Evolutionary conservation across 1,140 invertebrate species (phyloP).

Genomic region (Calosoma granatense): DNA sequence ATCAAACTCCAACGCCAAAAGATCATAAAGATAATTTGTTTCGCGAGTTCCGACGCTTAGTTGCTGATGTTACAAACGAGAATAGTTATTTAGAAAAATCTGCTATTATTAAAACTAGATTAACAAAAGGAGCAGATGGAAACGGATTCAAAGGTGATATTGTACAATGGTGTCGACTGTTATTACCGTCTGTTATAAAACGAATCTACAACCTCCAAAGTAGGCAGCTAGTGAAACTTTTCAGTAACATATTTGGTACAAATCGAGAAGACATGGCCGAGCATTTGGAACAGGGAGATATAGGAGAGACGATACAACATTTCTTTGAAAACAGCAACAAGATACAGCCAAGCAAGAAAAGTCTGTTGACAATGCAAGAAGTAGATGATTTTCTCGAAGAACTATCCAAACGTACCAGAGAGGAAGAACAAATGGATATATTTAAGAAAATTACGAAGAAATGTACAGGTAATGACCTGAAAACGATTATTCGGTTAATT

Average conservation of each 20-base stretch:
- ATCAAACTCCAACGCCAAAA: not conserved
- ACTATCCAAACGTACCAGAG: conserved; percentile 66
- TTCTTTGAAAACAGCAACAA: conserved; percentile 63
- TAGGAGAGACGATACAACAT: conserved; percentile 73
- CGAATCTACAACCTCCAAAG: conserved; percentile 86
- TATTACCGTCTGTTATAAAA: conserved; percentile 75
- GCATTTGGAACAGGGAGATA: conserved; percentile 79
- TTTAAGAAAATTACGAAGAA: conserved; percentile 64
- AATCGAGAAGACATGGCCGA: conserved; percentile 74
- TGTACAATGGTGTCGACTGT: conserved; percentile 69
- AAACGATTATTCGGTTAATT: conserved; percentile 75
- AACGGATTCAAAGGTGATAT: conserved; percentile 67
- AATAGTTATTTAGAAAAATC: conserved; percentile 78
- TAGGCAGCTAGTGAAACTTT: conserved; percentile 84
- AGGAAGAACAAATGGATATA: conserved; percentile 75
- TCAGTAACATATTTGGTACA: conserved; percentile 65
- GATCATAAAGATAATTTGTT: conserved; percentile 59
- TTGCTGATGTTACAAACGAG: conserved; percentile 62
- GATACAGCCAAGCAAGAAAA: conserved; percentile 52
- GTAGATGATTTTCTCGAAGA: conserved; percentile 66
- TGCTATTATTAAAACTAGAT: conserved; percentile 56
- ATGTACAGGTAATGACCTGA: conserved; percentile 76
- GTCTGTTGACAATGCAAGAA: conserved; percentile 63
- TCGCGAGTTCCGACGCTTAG: conserved; percentile 65
- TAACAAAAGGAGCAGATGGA: conserved; percentile 53